Evolutionary conservation across 2,888 invertebrate genomes (phyloP), one percentile per base, ranked within the genome.

Genomic region (Adela reaumurella): DNA sequence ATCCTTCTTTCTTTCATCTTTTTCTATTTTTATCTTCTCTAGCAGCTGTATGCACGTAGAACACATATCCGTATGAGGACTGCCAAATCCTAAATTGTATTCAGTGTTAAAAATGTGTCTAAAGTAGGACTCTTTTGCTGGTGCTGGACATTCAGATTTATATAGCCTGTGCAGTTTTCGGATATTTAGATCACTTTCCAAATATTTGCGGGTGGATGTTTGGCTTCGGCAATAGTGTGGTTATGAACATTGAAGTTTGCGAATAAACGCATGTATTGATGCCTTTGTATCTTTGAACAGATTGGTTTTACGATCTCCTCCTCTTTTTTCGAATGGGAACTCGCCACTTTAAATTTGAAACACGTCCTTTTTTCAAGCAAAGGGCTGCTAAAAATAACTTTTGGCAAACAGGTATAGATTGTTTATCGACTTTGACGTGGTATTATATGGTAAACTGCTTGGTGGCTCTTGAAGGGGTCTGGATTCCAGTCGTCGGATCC

Each of bases 1-100:
- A 17, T 43, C 47, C 53, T 57, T 57, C 44, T 54, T 52, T 46
- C 42, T 18, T 51, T 29, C 44, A 53, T 56, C 57, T 54, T 51
- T 52, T 51, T 56, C 57, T 46, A 51, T 51, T 57, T 58, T 59
- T 35, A 59, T 55, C 47, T 55, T 58, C 53, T 57, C 58, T 20
- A n/a, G 50, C 41, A 61, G 19, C 53, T 58, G 52, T 16, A 59
- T 46, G 49, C 58, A 60, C 50, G 47, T 59, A 11, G 57, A 60
- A 47, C 59, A 59, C 51, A 56, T 50, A 44, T 58, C 58, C 11
- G 56, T 56, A 18, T 50, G 46, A 24, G 57, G 58, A 28, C 49
- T 49, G 2, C 57, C 56, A 54, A 60, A 59, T 16, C 60, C 57
- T 42, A 57, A 45, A 52, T 59, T 59, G 45, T 53, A 60, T 19